phyloP scores from a whole-genome alignment of 2,888 invertebrate species.

The Blastobasis adustella region DNA sequence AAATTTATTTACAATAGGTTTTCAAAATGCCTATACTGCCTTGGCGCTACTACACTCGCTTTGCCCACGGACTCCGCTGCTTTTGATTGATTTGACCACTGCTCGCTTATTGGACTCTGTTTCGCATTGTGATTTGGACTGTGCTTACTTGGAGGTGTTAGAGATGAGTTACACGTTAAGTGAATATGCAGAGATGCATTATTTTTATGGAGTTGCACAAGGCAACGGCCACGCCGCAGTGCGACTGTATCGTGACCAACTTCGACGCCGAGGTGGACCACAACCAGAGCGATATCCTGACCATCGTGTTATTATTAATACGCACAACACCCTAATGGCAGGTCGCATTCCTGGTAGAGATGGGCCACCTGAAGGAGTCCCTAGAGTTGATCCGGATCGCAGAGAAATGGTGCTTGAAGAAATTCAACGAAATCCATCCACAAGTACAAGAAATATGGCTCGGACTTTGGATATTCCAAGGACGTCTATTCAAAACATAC shows the following conservation, averaged over 20 bases:
- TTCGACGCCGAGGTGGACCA: constrained; percentile 4
- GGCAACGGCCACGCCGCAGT: constrained; percentile 4
- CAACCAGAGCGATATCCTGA: constrained; percentile 5
- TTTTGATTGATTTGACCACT: no score
- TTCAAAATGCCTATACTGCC: no score
- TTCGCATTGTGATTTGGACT: no score
- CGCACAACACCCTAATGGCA: constrained; percentile 2
- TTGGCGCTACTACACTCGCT: no score
- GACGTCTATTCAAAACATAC: constrained; percentile 1
- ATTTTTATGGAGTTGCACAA: constrained; percentile 6
- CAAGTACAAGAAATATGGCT: constrained; percentile 6
- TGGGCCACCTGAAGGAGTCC: background rate
- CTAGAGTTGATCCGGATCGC: constrained; percentile 6
- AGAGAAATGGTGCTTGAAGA: constrained; percentile 5
- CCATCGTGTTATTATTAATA: constrained; percentile 5
- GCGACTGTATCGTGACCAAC: constrained; percentile 6
- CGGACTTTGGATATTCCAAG: constrained; percentile 1
- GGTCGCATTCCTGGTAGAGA: constrained; percentile 3
- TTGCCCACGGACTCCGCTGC: no score
- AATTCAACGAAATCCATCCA: constrained; percentile 1
- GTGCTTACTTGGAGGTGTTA: no score
- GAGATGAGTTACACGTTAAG: background rate
- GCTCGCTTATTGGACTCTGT: no score
- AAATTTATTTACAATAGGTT: no score
- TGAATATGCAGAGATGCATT: constrained; percentile 1